Conservation (phyloP, 2,113 vertebrate species). For the Heteronetta atricapilla region DNA sequence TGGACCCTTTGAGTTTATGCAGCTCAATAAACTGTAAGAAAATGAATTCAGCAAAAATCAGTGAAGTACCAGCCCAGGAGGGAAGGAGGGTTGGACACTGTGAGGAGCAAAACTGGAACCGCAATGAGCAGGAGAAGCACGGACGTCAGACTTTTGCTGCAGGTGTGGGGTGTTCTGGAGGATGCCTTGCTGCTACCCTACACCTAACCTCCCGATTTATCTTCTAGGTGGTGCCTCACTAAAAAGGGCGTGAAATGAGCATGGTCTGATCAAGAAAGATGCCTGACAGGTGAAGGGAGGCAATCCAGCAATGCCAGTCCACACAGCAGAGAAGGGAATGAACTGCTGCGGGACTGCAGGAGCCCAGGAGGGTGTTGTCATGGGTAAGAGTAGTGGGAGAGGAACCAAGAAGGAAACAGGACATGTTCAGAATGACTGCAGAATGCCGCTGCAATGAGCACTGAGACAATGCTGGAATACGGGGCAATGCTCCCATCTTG, state of each 20-base stretch:
- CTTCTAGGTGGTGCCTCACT: background rate
- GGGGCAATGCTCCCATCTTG: background rate
- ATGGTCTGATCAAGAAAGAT: rapidly evolving
- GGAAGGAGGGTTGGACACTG: background rate
- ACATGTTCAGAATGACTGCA: background rate
- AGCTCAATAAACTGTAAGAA: conserved; percentile 15
- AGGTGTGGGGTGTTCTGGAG: background rate
- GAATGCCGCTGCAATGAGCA: background rate
- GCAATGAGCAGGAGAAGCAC: background rate
- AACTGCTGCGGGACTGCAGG: background rate
- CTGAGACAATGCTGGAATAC: background rate
- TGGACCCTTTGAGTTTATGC: conserved; percentile 1
- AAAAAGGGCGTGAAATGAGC: background rate
- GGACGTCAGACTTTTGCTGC: background rate
- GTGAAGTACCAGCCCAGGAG: background rate
- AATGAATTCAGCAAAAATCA: background rate
- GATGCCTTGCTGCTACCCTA: background rate
- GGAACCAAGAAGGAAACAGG: background rate
- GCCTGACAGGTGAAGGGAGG: background rate
- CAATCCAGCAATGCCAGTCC: background rate
- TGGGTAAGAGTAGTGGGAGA: background rate
- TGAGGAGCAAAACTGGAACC: background rate
- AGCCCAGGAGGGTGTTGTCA: background rate
- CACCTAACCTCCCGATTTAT: background rate
- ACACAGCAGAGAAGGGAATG: background rate